phyloP scores from a whole-genome alignment of 2,888 invertebrate genomes.

The Spicauda simplicius region DNA sequence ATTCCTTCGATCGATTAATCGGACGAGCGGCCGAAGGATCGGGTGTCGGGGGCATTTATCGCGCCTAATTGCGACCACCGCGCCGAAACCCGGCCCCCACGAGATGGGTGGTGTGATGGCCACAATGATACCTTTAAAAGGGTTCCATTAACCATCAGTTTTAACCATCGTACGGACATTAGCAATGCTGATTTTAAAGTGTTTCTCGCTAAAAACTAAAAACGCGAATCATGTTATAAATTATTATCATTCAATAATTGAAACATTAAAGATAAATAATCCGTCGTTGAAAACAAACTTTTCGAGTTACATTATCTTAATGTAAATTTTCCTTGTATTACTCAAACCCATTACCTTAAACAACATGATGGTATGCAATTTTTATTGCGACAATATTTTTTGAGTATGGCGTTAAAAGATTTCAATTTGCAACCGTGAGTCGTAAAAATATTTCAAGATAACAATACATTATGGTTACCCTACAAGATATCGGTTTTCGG shows the following conservation, averaged over 20 bases:
- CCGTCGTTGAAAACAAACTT: background rate
- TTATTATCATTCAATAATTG: background rate
- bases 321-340: conserved; percentile 5
- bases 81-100: conserved; percentile 64
- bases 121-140: conserved; percentile 52
- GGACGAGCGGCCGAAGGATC: conserved; percentile 70
- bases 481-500: conserved; percentile 59
- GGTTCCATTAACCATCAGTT: conserved; percentile 24
- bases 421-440: conserved; percentile 37
- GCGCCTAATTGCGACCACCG: conserved; percentile 79
- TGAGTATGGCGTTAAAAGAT: conserved; percentile 18
- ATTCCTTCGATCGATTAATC: conserved; percentile 73
- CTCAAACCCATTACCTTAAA: conserved; percentile 6
- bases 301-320: background rate
- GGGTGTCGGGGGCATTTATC: conserved; percentile 77
- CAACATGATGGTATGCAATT: conserved; percentile 16
- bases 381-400: conserved; percentile 49
- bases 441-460: conserved; percentile 57
- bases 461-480: conserved; percentile 60
- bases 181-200: background rate
- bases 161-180: background rate
- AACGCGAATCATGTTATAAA: background rate
- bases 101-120: conserved; percentile 72
- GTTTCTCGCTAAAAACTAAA: background rate
- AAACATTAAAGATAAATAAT: background rate